phyloP scores from a whole-genome alignment of 2,888 invertebrate species.

The Idaea dimidiata region DNA sequence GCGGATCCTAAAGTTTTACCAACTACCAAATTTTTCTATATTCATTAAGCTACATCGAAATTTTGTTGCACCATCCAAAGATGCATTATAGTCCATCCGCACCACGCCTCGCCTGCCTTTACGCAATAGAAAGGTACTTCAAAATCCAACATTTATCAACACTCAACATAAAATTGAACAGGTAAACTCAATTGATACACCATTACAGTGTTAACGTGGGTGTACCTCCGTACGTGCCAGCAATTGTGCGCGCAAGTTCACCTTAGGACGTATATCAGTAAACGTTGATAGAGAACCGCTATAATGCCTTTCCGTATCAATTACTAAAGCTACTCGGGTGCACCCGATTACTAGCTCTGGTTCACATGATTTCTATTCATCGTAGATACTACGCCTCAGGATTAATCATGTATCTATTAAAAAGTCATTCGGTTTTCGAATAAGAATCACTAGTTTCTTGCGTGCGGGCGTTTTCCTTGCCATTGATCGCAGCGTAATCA shows the following conservation, averaged over 20 bases:
- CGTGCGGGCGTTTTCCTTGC: slow-evolving; percentile 8
- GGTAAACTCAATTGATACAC: slow-evolving; percentile 5
- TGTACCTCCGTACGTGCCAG: slow-evolving; percentile 18
- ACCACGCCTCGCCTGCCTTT: slow-evolving; percentile 7
- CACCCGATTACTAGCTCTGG: slow-evolving; percentile 73
- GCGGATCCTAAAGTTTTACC: not conserved
- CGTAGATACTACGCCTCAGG: slow-evolving; percentile 37
- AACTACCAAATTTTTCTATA: not conserved
- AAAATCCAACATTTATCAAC: not conserved
- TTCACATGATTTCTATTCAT: slow-evolving; percentile 73
- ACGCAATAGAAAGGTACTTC: not conserved
- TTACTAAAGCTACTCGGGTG: slow-evolving; percentile 72
- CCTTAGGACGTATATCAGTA: slow-evolving; percentile 58
- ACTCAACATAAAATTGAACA: slow-evolving; percentile 1
- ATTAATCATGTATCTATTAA: slow-evolving; percentile 45
- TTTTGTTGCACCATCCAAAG: not conserved
- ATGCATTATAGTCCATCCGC: not conserved
- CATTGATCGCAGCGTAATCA: slow-evolving; percentile 2
- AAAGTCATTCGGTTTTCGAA: slow-evolving; percentile 28
- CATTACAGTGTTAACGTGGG: slow-evolving; percentile 6
- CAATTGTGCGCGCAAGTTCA: not conserved
- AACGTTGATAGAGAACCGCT: slow-evolving; percentile 66
- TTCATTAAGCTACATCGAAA: not conserved
- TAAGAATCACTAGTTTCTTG: slow-evolving; percentile 16
- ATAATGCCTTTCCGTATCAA: slow-evolving; percentile 70